phyloP scores from a whole-genome alignment of 2,797 vertebrate species.

The Coilia nasus region DNA sequence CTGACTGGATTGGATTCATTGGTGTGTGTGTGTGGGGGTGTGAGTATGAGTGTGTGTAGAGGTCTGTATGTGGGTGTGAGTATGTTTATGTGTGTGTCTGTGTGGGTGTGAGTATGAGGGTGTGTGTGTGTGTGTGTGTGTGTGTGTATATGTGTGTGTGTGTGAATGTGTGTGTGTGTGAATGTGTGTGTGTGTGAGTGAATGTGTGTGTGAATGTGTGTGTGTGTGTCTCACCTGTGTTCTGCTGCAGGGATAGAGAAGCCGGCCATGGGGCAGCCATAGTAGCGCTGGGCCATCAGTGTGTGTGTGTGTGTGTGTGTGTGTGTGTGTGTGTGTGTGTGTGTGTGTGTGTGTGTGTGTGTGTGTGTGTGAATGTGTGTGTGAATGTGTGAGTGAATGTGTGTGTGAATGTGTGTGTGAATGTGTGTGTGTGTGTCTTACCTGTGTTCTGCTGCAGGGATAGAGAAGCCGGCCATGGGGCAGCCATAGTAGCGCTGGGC shows the following conservation, averaged over 20 bases:
- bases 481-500: conserved; percentile 75
- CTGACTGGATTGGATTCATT: neutral
- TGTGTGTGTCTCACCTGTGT: conserved; percentile 70
- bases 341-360: neutral
- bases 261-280: conserved; percentile 77
- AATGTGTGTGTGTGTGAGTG: neutral
- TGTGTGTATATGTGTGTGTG: neutral
- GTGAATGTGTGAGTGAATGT: conserved; percentile 4
- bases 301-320: neutral
- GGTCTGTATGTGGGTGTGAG: no score
- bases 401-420: neutral
- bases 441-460: conserved; percentile 82
- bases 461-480: conserved; percentile 80
- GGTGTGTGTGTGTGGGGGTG: neutral
- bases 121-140: conserved; percentile 5
- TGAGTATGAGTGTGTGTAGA: neutral
- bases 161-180: neutral
- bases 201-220: neutral
- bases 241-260: conserved; percentile 81
- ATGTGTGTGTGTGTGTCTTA: conserved; percentile 46
- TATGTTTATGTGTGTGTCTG: neutral
- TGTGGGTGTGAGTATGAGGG: neutral
- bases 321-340: conserved; percentile 13
- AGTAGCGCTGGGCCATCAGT: conserved; percentile 76
- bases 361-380: neutral